phyloP scores from a whole-genome alignment of 2,113 vertebrate genomes.

The Blennius ocellaris region DNA sequence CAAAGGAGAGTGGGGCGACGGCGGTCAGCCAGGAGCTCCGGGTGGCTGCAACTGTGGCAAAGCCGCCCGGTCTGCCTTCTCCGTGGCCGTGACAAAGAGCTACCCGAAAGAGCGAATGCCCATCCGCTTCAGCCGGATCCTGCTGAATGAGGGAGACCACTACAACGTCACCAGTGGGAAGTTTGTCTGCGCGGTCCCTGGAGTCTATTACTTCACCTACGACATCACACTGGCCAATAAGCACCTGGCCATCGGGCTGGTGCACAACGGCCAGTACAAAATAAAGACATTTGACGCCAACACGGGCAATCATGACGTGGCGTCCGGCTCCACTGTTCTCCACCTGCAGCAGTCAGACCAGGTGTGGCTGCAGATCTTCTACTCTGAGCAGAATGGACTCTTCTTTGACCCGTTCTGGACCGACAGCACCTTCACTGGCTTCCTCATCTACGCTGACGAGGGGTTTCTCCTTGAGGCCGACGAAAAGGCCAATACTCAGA shows the following conservation, averaged over 20 bases:
- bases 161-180: constrained; percentile 94
- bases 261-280: constrained; percentile 95
- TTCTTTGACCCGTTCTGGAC: constrained; percentile 98
- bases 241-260: constrained; percentile 95
- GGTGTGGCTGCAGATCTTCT: constrained; percentile 98
- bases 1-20: constrained; percentile 88
- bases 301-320: constrained; percentile 95
- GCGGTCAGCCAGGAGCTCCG: constrained; percentile 83
- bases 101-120: constrained; percentile 93
- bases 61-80: constrained; percentile 91
- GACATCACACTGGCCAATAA: constrained; percentile 97
- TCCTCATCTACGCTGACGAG: constrained; percentile 93
- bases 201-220: constrained; percentile 96
- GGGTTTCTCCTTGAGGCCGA: constrained; percentile 85
- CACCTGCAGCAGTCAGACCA: constrained; percentile 88
- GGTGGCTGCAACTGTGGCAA: constrained; percentile 90
- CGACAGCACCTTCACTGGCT: constrained; percentile 96
- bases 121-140: constrained; percentile 94
- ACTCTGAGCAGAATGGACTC: constrained; percentile 95
- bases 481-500: constrained; percentile 57
- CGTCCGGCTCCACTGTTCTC: constrained; percentile 94
- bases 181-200: constrained; percentile 91
- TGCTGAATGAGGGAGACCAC: constrained; percentile 94
- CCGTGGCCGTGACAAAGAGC: constrained; percentile 93
- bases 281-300: constrained; percentile 97